These are phyloP conservation scores for Pogonophryne albipinna DNA, from an alignment of 2,797 vertebrate species.

Conservation along the genomic window DNA sequence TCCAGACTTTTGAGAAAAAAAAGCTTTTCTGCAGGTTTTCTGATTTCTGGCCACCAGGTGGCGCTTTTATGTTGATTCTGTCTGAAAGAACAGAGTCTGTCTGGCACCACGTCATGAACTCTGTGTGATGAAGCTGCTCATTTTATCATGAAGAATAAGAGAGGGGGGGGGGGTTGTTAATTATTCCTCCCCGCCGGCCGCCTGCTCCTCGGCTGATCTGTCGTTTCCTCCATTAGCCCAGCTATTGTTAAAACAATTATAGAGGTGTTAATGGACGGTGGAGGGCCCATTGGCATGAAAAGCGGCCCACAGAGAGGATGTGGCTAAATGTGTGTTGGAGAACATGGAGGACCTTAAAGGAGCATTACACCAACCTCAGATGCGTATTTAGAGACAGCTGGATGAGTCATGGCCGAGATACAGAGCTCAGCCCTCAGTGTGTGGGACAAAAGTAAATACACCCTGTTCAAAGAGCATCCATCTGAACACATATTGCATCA, in stretches of 20 bases:
- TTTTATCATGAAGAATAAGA: neutral
- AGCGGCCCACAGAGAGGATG: constrained; percentile 59
- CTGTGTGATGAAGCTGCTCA: neutral
- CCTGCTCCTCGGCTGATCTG: constrained; percentile 49
- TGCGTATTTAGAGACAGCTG: constrained; percentile 15
- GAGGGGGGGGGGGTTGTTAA: too few relatives aligned
- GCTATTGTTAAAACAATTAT: constrained; percentile 84
- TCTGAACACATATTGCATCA: neutral
- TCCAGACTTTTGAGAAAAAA: neutral
- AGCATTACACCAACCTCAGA: constrained; percentile 7
- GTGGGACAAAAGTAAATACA: neutral
- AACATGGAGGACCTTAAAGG: neutral
- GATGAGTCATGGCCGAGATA: neutral
- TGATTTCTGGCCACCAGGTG: constrained; percentile 37
- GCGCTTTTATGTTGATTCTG: constrained; percentile 6
- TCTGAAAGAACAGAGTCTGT: neutral
- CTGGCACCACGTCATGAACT: neutral
- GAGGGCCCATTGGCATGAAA: constrained; percentile 56
- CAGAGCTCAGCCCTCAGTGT: neutral
- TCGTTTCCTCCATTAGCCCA: constrained; percentile 82
- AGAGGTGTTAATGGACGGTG: constrained; percentile 85
- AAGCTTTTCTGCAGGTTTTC: neutral
- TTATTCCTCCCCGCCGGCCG: neutral
- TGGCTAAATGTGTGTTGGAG: constrained; percentile 43
- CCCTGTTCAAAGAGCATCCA: neutral